phyloP scores from a whole-genome alignment of 2,113 vertebrate genomes.

The Galeopterus variegatus region DNA sequence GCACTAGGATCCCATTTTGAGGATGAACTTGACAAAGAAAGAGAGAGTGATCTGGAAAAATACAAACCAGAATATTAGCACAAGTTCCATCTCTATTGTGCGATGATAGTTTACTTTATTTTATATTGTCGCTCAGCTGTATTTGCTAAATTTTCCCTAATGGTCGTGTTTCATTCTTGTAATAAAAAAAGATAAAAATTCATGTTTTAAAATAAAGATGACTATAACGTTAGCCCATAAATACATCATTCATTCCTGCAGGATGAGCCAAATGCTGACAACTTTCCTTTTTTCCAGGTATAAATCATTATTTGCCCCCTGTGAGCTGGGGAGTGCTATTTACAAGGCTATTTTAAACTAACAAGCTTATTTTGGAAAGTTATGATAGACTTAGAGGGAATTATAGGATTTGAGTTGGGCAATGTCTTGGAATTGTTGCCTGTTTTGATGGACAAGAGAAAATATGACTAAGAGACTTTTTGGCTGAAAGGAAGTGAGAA shows the following conservation, averaged over 20 bases:
- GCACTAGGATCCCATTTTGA: background rate
- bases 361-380: slow-evolving; percentile 82
- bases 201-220: slow-evolving; percentile 45
- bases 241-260: background rate
- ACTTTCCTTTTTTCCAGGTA: slow-evolving; percentile 59
- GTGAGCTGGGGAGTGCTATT: slow-evolving; percentile 76
- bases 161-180: background rate
- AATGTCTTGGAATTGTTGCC: slow-evolving; percentile 46
- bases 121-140: background rate
- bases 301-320: slow-evolving; percentile 77
- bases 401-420: slow-evolving; percentile 77
- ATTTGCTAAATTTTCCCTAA: slow-evolving; percentile 56
- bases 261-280: background rate
- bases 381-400: slow-evolving; percentile 78
- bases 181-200: slow-evolving; percentile 12
- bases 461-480: slow-evolving; percentile 62
- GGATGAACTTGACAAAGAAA: background rate
- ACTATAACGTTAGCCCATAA: background rate
- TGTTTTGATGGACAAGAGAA: slow-evolving; percentile 76
- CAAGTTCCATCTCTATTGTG: background rate
- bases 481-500: slow-evolving; percentile 30
- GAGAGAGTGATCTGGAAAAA: background rate
- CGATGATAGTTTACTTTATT: background rate
- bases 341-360: slow-evolving; percentile 82
- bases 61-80: background rate